Conservation (phyloP, 1,140 invertebrate genomes). For the Wiebesia pumilae region DNA sequence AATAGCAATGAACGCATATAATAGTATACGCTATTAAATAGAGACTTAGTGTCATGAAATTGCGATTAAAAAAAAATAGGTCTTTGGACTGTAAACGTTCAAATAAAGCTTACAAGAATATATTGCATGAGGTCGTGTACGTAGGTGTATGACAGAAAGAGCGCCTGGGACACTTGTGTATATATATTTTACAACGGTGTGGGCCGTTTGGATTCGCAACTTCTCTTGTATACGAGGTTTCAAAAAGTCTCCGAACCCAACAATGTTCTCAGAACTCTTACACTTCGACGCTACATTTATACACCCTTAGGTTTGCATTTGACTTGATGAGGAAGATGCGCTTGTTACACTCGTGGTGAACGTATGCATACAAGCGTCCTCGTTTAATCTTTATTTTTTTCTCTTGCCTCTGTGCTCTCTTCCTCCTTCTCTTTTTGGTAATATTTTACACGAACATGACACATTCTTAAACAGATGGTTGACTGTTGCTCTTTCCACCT, state of each 20-base stretch:
- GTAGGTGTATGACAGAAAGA: background rate
- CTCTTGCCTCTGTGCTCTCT: background rate
- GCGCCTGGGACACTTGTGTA: background rate
- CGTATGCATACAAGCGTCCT: too few relatives aligned
- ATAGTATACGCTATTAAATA: background rate
- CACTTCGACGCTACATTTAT: background rate
- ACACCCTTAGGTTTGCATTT: background rate
- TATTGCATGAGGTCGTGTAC: background rate
- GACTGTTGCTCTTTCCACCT: background rate
- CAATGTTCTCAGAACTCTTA: background rate
- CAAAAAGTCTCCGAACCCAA: conserved; percentile 8
- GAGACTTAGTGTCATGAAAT: background rate
- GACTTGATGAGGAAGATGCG: too few relatives aligned
- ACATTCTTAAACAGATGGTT: conserved; percentile 10
- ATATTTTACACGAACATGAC: conserved; percentile 17
- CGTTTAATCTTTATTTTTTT: background rate
- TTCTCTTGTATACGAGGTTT: background rate
- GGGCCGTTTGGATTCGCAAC: background rate
- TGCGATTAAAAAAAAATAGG: conserved; percentile 18
- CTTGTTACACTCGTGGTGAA: too few relatives aligned
- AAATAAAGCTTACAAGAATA: background rate
- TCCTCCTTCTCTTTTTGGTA: background rate
- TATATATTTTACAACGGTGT: background rate
- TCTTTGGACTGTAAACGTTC: background rate
- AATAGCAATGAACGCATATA: background rate